Conservation (phyloP, 1,140 invertebrate species). For the Bombus turneri region DNA sequence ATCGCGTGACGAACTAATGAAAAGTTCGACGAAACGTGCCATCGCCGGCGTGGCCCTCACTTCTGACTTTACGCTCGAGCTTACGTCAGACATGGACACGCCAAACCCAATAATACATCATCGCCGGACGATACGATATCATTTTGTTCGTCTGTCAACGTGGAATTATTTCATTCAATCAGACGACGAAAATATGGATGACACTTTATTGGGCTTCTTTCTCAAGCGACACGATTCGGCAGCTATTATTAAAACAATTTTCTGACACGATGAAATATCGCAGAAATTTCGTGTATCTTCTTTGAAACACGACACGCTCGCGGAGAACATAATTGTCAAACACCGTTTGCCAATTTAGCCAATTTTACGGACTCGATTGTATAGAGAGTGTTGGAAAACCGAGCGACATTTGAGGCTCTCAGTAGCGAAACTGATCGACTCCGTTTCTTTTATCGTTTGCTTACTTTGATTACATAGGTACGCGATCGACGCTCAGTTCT, state of each 20-base stretch:
- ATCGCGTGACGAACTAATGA: constrained; percentile 56
- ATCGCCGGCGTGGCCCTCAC: constrained; percentile 29
- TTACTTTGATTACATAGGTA: too few relatives aligned
- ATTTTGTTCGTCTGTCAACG: constrained; percentile 25
- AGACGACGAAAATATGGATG: neutral
- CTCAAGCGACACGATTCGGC: too few relatives aligned
- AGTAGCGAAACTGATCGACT: neutral
- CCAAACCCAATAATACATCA: constrained; percentile 56
- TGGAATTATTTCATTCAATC: constrained; percentile 47
- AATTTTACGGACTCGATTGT: neutral
- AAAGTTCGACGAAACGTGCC: constrained; percentile 39
- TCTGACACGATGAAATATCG: neutral
- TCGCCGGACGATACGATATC: constrained; percentile 28
- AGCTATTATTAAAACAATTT: neutral
- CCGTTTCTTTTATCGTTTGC: neutral
- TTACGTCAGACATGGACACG: constrained; percentile 36
- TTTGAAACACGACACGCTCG: neutral
- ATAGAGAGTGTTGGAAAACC: neutral
- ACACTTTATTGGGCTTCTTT: too few relatives aligned
- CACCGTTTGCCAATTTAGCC: neutral
- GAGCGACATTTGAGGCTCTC: neutral
- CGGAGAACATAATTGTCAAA: neutral
- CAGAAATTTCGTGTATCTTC: neutral
- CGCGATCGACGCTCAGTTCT: too few relatives aligned
- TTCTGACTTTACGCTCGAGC: constrained; percentile 20